Conservation (phyloP, 2,888 invertebrate species). For the Diarsia rubi region DNA sequence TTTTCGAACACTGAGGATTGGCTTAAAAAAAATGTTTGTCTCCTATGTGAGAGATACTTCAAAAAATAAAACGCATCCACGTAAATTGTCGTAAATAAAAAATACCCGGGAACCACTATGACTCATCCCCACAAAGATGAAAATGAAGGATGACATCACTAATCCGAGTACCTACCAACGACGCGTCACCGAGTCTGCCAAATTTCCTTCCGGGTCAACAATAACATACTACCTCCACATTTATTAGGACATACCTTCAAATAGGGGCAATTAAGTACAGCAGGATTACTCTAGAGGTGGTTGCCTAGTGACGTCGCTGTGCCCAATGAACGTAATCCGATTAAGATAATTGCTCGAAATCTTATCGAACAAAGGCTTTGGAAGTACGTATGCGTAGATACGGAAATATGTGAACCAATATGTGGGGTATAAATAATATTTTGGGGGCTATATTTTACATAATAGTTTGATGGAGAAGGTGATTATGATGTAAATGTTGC, state of each 20-base stretch:
- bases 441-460: constrained; percentile 11
- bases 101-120: constrained; percentile 1
- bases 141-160: constrained; percentile 39
- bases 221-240: constrained; percentile 50
- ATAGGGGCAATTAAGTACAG: constrained; percentile 83
- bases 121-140: constrained; percentile 21
- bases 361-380: constrained; percentile 80
- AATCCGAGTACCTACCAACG: background rate
- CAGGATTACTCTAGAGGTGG: constrained; percentile 86
- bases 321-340: constrained; percentile 84
- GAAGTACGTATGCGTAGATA: constrained; percentile 48
- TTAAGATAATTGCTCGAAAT: constrained; percentile 89
- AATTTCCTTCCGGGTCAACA: constrained; percentile 52
- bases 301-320: constrained; percentile 88
- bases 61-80: background rate
- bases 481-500: constrained; percentile 8
- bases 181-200: constrained; percentile 22
- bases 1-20: background rate
- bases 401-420: constrained; percentile 31
- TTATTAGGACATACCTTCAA: constrained; percentile 70
- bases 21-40: background rate
- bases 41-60: background rate
- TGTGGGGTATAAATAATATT: constrained; percentile 40
- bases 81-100: background rate
- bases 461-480: background rate